Conservation (phyloP, 2,888 invertebrate species). For the Meloe dianella region DNA sequence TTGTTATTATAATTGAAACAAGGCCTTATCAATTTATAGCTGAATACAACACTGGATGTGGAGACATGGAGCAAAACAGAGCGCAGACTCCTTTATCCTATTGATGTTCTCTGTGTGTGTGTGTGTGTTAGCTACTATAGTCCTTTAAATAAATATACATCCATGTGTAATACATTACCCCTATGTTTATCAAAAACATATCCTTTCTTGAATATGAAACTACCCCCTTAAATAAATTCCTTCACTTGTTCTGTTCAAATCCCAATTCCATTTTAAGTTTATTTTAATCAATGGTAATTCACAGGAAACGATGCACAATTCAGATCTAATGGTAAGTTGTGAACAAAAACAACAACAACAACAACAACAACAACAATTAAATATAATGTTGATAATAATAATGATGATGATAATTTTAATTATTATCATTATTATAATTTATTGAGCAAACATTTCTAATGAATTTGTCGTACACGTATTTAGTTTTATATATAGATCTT, state of each 20-base stretch:
- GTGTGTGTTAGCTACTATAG: background rate
- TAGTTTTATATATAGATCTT: too few relatives aligned
- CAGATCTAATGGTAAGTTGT: background rate
- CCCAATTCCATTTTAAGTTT: too few relatives aligned
- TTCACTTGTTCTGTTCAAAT: background rate
- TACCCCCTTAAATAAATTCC: background rate
- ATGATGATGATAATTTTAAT: background rate
- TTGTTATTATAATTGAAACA: background rate
- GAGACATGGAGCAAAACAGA: background rate
- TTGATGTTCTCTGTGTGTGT: background rate
- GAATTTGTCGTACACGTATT: too few relatives aligned
- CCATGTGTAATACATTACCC: too few relatives aligned
- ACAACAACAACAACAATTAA: too few relatives aligned
- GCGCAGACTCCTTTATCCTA: constrained; percentile 7
- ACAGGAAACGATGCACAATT: background rate
- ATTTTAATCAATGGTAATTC: too few relatives aligned
- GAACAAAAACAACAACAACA: too few relatives aligned
- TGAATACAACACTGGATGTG: background rate
- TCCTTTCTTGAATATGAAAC: background rate
- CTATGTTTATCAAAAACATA: background rate
- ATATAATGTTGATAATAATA: too few relatives aligned
- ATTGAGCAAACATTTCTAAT: background rate
- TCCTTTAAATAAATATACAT: background rate
- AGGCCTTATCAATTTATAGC: constrained; percentile 1
- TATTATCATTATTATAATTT: background rate